Conservation (phyloP, 1,140 invertebrate genomes). For the Elymnias hypermnestra region DNA sequence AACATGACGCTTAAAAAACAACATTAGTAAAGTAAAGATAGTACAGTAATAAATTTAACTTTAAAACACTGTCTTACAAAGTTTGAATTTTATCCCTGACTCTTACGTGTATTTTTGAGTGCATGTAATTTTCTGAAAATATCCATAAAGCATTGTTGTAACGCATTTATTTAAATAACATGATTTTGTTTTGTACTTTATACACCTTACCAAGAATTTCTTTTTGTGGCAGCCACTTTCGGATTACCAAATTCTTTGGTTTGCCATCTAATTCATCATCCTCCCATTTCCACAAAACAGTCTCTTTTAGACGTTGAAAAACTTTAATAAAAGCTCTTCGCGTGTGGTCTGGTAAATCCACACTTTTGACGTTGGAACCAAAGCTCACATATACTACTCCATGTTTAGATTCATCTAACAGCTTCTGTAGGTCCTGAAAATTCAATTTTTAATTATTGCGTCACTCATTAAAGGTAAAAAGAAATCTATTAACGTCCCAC, state of each 20-base stretch:
- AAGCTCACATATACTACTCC: conserved; percentile 80
- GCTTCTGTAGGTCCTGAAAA: conserved; percentile 73
- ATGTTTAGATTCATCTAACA: conserved; percentile 75
- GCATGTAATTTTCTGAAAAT: background rate
- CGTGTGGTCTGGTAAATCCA: conserved; percentile 69
- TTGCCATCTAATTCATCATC: conserved; percentile 69
- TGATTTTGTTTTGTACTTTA: background rate
- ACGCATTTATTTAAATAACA: background rate
- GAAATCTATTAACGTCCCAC: background rate
- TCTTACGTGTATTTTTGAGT: too few relatives aligned
- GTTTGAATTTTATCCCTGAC: too few relatives aligned
- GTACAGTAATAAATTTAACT: too few relatives aligned
- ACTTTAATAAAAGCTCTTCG: conserved; percentile 73
- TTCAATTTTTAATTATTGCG: background rate
- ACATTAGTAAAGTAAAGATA: too few relatives aligned
- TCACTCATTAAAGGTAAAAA: too few relatives aligned
- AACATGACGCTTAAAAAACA: too few relatives aligned
- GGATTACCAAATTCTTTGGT: conserved; percentile 78
- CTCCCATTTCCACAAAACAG: conserved; percentile 83
- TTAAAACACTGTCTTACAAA: too few relatives aligned
- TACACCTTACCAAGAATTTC: conserved; percentile 71
- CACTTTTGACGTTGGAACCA: conserved; percentile 78
- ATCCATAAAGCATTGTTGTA: background rate
- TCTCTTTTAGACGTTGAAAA: conserved; percentile 75
- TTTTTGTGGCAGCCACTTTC: conserved; percentile 83